These are phyloP conservation scores for Cepaea hortensis DNA, from an alignment of 2,888 invertebrate species.

Conservation along the genomic window DNA sequence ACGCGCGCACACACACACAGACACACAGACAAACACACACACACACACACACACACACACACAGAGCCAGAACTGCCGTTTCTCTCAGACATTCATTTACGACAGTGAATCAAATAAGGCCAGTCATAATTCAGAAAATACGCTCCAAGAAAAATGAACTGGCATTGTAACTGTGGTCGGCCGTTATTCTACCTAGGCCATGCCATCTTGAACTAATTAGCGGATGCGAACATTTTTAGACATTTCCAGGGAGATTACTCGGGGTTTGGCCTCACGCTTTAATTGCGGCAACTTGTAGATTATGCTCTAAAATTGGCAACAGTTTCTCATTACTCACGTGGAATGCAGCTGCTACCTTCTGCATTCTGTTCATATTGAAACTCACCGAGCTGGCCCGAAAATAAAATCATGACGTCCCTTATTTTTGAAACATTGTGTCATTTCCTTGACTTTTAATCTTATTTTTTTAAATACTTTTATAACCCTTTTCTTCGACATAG, in stretches of 20 bases:
- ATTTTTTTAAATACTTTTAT: no score
- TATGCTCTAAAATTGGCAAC: slow-evolving; percentile 21
- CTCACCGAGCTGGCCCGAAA: no score
- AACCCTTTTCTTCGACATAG: neutral
- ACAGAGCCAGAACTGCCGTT: neutral
- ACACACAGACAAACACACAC: neutral
- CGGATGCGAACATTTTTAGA: slow-evolving; percentile 18
- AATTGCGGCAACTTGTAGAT: slow-evolving; percentile 28
- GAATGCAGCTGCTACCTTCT: slow-evolving; percentile 19
- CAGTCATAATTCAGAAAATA: no score
- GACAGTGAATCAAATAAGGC: no score
- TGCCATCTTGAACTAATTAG: slow-evolving; percentile 29
- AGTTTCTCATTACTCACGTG: slow-evolving; percentile 20
- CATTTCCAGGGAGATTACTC: slow-evolving; percentile 31
- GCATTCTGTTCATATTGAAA: neutral
- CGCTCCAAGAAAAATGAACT: no score
- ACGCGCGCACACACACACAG: neutral
- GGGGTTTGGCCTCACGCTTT: slow-evolving; percentile 27
- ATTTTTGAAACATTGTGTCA: no score
- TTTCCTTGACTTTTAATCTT: no score
- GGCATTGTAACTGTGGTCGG: no score
- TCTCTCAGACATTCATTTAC: neutral
- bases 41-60: neutral
- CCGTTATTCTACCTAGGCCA: neutral
- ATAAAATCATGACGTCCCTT: no score